Base-by-base conservation (phyloP, 2,113 vertebrate species). In the Oncorhynchus clarkii region DNA sequence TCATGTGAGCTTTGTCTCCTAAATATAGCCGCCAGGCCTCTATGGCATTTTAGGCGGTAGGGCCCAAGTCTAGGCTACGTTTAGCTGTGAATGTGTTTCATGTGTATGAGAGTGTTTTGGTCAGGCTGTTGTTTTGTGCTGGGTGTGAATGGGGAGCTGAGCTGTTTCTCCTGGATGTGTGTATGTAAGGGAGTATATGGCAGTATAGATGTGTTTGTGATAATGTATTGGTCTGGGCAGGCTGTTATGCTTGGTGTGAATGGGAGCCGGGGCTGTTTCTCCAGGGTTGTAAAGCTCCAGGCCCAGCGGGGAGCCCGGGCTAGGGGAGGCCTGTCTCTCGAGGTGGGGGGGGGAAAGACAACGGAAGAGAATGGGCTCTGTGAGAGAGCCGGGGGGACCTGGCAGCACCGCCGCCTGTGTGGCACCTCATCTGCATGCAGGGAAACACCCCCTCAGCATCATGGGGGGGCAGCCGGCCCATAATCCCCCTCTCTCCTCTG, bases 351-450 rank as follows among this genome's bases (percentile, higher is more conserved):
- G n/a, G 45, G 34, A n/a, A n/a, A 13, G 24, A 7, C 5, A 13
- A 26, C 13, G 75, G 77, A 91, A 95, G 95, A 96, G 95, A 96
- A 95, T 91, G 93, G 88, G 90, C 93, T 92, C 92, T 95, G 95
- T 97, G 96, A 97, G 92, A 93, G 95, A 94, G 93, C 83, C 51
- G 81, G 27, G 7, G 92, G 89, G 94, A 94, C 89, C 93, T 95
- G 91, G 92, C 93, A 94, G 93, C 93, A 89, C 90, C 79, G 87
- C 89, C 81, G 90, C 94, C 86, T 93, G 92, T 95, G 92, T 89
- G 94, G 92, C 90, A 95, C 95, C 95, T 98, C 96, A 98, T 99
- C 96, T 95, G 94, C 96, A 98, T 98, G 96, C 96, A 96, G 92
- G 93, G 92, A 94, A 95, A 93, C 95, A 95, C 95, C 96, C 93